Base-by-base conservation (phyloP, 1,140 invertebrate genomes). In the Planococcus citri region DNA sequence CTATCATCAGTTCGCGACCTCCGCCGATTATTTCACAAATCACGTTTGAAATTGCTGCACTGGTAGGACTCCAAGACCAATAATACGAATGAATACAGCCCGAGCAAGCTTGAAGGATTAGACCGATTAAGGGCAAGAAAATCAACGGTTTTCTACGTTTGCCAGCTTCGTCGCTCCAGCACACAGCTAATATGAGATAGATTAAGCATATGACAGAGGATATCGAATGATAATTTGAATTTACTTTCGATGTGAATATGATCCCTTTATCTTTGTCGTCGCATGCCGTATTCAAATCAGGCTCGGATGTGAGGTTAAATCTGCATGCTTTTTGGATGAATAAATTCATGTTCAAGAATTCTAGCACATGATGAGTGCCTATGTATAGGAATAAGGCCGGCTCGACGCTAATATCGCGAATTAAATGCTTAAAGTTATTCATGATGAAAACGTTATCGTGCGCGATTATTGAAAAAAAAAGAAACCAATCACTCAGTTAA, bases 141-240 rank as follows among this genome's bases (percentile, higher is more conserved):
- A 83, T 74, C 1, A 80, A 77, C 3, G 79, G 71, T 73, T 80
- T 81, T 25, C 80, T 73, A 9, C 79, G 75, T 12, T 72, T 64
- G 57, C 71, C 73, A 51, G 74, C 71, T 14, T 3, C 75, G 27
- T 72, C 74, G 60, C 61, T 75, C 73, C 67, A 79, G 70, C 70
- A 74, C n/a, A 74, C 20, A 24, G 75, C 68, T 1, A 74, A 74
- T 22, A 76, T n/a, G 4, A 22, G 3, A 6, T 20, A 20, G 4
- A 20, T n/a, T 4, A 58, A n/a, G 6, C 4, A 4, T n/a, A 58
- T 4, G 4, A 58, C 4, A 3, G 17, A 58, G 4, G 51, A 3
- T 3, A 33, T 33, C 29, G 4, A 33, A 6, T 12, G 29, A 33
- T 33, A 33, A 33, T 33, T 12, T 6, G 29, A 6, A 22, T 58